phyloP scores from a whole-genome alignment of 2,888 invertebrate genomes.

The Patella caerulea region DNA sequence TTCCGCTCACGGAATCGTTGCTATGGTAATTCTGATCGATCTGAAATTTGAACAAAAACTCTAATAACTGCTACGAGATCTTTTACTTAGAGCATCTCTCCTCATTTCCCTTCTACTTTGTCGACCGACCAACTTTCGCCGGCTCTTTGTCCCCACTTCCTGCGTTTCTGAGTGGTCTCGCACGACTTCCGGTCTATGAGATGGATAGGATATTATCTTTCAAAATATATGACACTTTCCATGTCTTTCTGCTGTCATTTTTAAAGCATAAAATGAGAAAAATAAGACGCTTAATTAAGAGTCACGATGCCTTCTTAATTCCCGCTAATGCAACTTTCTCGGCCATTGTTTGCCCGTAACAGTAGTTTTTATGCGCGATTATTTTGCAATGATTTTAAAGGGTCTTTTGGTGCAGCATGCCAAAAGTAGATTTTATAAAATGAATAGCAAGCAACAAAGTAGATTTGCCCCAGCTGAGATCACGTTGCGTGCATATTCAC shows the following conservation, averaged over 20 bases:
- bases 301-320: conserved; percentile 10
- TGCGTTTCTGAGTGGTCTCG: conserved; percentile 40
- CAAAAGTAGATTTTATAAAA: too few relatives aligned
- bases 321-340: not conserved
- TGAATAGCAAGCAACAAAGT: too few relatives aligned
- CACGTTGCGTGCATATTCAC: too few relatives aligned
- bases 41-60: conserved; percentile 45
- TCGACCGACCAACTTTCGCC: conserved; percentile 40
- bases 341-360: too few relatives aligned
- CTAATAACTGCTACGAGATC: conserved; percentile 49
- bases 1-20: conserved; percentile 49
- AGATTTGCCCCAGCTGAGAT: too few relatives aligned
- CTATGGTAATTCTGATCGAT: conserved; percentile 48
- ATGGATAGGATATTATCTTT: conserved; percentile 46
- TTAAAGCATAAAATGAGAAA: conserved; percentile 10
- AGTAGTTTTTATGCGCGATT: too few relatives aligned
- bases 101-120: conserved; percentile 49
- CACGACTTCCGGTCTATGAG: conserved; percentile 43
- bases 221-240: conserved; percentile 41
- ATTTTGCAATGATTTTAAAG: too few relatives aligned
- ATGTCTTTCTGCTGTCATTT: conserved; percentile 22
- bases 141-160: conserved; percentile 49
- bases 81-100: conserved; percentile 50
- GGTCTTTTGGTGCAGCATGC: too few relatives aligned
- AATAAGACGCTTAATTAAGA: conserved; percentile 3